Evolutionary conservation across 2,888 invertebrate species (phyloP), one percentile per base, ranked within the genome.

Genomic region (Synergus umbraculus): DNA sequence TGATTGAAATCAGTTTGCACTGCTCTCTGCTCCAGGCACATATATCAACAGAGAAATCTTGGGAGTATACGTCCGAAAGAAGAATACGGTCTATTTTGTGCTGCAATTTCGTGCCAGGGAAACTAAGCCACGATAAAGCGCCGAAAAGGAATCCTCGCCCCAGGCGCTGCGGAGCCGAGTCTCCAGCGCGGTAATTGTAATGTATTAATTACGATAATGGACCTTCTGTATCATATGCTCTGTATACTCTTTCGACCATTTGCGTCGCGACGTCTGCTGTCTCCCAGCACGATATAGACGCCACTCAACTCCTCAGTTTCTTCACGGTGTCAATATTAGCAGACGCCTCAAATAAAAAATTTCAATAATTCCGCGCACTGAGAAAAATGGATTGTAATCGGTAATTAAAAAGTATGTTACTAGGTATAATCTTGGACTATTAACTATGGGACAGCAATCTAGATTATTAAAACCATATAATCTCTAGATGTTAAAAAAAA

Each of bases 141-240:
- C 78, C 82, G 80, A 86, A 86, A 86, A 86, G 85, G 86, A 86
- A 86, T 86, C 82, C 84, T 84, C 81, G 79, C 80, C 82, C 78
- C 77, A 78, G 80, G 82, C 83, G 81, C 81, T 82, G 86, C 76
- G 60, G 29, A 29, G 29, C 22, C 22, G 22, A 22, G 22, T 44
- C 86, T 83, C 85, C 76, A 12, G 77, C 85, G 86, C 88, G 87
- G 90, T 91, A 90, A 91, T 90, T 90, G 87, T 90, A 90, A 90
- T 90, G 89, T 88, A 90, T 91, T 90, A 90, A 91, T 91, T 90
- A 90, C 88, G 88, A 88, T 90, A 91, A 91, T 91, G 90, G 90
- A 89, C 86, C 83, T 22, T 22, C 22, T 22, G 22, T 22, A 22
- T 22, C 22, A 22, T 22, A 22, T 22, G 22, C 69, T 80, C 84